Percentiles rank a stretch among this genome's conserved stretches.
Evolutionary conservation across 1,140 invertebrate species (phyloP).

Genomic region (Heliothis subflexa): DNA sequence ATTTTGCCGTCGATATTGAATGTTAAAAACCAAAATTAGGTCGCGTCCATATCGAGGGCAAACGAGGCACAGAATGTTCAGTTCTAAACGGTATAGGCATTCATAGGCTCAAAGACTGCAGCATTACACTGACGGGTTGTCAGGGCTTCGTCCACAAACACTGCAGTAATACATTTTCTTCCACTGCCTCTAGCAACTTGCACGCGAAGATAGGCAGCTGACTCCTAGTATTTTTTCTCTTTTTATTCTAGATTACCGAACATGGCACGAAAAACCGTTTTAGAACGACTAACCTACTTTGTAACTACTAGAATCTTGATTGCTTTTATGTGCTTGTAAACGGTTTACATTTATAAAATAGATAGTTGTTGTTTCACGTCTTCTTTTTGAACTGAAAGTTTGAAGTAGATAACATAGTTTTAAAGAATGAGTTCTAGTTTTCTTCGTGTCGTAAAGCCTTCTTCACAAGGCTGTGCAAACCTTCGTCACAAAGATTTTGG

Average conservation of each 20-base stretch:
- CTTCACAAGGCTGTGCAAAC: no score
- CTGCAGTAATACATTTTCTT: constrained; percentile 45
- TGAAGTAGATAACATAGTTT: no score
- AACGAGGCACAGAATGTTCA: constrained; percentile 16
- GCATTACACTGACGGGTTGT: constrained; percentile 23
- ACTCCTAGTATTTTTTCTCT: constrained; percentile 10
- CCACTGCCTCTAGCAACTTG: constrained; percentile 11
- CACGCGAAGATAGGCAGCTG: constrained; percentile 42
- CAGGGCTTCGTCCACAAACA: constrained; percentile 37
- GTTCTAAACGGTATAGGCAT: neutral
- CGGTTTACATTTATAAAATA: constrained; percentile 2
- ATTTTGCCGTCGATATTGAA: neutral
- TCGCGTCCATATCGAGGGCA: neutral
- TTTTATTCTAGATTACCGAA: constrained; percentile 17
- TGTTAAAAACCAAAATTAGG: neutral
- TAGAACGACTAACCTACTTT: constrained; percentile 32
- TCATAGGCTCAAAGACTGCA: constrained; percentile 30
- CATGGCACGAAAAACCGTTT: constrained; percentile 33
- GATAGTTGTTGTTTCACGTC: neutral
- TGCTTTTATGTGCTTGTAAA: constrained; percentile 27
- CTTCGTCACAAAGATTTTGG: no score
- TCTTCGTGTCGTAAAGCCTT: no score
- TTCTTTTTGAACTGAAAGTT: neutral
- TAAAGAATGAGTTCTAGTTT: no score
- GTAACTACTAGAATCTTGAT: constrained; percentile 14